Base-by-base conservation (phyloP, 2,113 vertebrate genomes). In the Uropsilus gracilis region DNA sequence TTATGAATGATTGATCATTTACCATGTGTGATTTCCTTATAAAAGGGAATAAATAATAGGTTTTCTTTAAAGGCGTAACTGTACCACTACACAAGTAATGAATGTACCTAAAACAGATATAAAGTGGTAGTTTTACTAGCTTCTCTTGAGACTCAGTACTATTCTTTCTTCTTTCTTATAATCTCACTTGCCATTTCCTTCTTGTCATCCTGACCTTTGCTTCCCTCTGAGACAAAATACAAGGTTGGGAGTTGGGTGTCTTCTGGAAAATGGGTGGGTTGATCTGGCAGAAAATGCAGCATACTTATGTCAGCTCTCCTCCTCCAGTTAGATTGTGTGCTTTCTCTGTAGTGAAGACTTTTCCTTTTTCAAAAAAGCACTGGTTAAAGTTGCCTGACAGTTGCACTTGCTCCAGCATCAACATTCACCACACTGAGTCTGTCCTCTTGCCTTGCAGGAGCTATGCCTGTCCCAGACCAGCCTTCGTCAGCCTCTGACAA, bases 401-500 rank as follows among this genome's bases (percentile, higher is more conserved):
- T 8, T 39, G 1, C 34, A 2, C 34, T 24, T 84, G 48, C 39
- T 44, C 50, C 9, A 2, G 2, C 42, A 50, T 34, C 3, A 2
- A 0, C 32, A 1, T 24, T 9, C 0, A 3, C 44, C 9, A 22
- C 32, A 61, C 12, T 96, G 44, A 96, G 14, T 1, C 0, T 94
- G 55, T 77, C 10, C 1, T 87, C 37, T 93, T 94, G 18, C 32
- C 28, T 94, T 98, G 44, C 98, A 98, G 99, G 98, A 99, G 98
- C 98, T 97, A 99, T 99, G 99, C 99, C 99, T 96, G 99, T 99
- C 97, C 99, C 99, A 96, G 99, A 99, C 89, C 99, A 99, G 96
- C 99, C 99, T 94, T 98, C 99, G 13, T 99, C 99, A 97, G 85
- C 97, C 76, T 99, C 99, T 78, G 99, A 99, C 94, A 99, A 99